Evolutionary conservation across 2,888 invertebrate species (phyloP), one percentile per base, ranked within the genome.

Genomic region (Sipunculus nudus): DNA sequence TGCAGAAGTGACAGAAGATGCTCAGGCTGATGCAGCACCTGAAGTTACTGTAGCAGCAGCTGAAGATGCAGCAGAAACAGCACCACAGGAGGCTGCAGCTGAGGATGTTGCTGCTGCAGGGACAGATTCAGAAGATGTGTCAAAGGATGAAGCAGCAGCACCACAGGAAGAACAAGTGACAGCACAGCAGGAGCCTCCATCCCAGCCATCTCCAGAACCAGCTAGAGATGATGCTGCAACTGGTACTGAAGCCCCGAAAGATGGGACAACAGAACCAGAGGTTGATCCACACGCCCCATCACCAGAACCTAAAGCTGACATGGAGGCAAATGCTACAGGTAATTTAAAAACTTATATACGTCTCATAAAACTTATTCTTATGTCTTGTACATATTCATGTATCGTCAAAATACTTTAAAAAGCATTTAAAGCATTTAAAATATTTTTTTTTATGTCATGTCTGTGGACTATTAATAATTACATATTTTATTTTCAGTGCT

Each of bases 211-310:
- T 13, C 50, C 48, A 2, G 52, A 40, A 61, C 29, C 31, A 35
- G 58, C 29, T 53, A 21, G 16, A 55, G 41, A 35, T 23, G 35
- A 32, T 29, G 2, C 59, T 13, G 26, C 56, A 19, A 46, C 41
- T 16, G 48, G 19, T 23, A 50, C 47, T 10, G 45, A 28, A 32
- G 13, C 40, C 8, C 23, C 23, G 52, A 41, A 25, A 10, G 57
- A 61, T n/a, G 53, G 29, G 25, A 13, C 25, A 50, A 1, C n/a
- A 25, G 47, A 46, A 26, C 53, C 45, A 13, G 61, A 63, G 21
- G 53, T 61, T 10, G 64, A 63, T 26, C 63, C 63, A 28, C 57
- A 66, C 39, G 63, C 60, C 16, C 56, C 52, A 40, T 56, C 60
- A 23, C 62, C 65, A 4, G 29, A 23, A 5, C 47, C 40, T 10